phyloP scores from a whole-genome alignment of 37 sponge, comb jelly and placozoan species.

The Aphrocallistes beatrix region DNA sequence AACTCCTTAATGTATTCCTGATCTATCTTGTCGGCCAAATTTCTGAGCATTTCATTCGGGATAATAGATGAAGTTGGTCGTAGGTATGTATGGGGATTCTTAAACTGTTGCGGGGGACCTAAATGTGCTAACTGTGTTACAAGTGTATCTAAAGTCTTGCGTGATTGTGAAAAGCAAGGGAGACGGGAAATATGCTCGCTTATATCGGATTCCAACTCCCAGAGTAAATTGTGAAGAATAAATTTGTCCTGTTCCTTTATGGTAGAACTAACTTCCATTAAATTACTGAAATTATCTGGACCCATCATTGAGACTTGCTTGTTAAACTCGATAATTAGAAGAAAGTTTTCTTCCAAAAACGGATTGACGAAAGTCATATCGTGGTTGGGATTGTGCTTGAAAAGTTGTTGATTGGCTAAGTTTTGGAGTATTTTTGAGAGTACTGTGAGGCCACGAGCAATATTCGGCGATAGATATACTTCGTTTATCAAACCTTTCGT shows the following conservation, averaged over 20 bases:
- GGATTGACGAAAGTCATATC: not conserved
- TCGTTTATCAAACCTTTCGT: not conserved
- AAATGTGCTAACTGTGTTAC: not conserved
- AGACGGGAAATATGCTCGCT: constrained; percentile 1
- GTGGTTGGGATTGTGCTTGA: not conserved
- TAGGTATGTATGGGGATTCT: not conserved
- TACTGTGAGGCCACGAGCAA: not conserved
- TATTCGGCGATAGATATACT: not conserved
- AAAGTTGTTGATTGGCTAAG: not conserved
- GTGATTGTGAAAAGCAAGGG: not conserved
- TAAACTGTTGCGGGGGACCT: not conserved
- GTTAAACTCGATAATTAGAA: not conserved
- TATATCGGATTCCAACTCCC: not conserved
- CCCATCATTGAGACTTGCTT: not conserved
- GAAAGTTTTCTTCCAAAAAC: not conserved
- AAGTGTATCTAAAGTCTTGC: not conserved
- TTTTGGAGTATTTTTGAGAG: constrained; percentile 5
- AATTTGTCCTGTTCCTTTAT: not conserved
- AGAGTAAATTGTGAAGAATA: not conserved
- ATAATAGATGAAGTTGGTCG: not conserved
- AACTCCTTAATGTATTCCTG: not conserved
- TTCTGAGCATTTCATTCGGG: not conserved
- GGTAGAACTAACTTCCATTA: not conserved
- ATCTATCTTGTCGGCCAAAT: constrained; percentile 2
- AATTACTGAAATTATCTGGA: not conserved